Conservation (phyloP, 2,888 invertebrate species). For the Thymelicus acteon region DNA sequence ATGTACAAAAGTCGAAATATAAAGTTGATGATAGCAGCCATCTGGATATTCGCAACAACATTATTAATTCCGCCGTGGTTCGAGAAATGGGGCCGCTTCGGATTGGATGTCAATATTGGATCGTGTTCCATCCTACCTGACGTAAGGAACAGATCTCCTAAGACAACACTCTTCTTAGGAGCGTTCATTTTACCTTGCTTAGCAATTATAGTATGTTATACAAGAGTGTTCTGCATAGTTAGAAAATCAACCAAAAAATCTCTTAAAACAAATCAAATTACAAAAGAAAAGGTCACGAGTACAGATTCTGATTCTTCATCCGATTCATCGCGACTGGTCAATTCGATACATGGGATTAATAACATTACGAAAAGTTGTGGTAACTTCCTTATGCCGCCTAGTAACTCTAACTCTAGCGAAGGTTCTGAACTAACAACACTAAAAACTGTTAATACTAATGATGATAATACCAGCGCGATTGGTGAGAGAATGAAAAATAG, state of each 20-base stretch:
- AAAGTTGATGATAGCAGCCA: constrained; percentile 88
- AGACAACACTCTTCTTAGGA: constrained; percentile 90
- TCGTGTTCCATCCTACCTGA: constrained; percentile 92
- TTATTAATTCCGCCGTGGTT: constrained; percentile 89
- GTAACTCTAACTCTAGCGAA: not conserved
- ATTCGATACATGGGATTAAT: constrained; percentile 11
- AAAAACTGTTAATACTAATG: constrained; percentile 14
- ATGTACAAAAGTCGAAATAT: constrained; percentile 88
- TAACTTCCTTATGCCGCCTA: constrained; percentile 22
- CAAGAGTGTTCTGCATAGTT: constrained; percentile 92
- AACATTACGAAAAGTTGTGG: constrained; percentile 5
- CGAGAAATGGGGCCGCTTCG: constrained; percentile 91
- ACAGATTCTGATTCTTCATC: constrained; percentile 43
- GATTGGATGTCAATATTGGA: constrained; percentile 88
- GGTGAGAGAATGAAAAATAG: constrained; percentile 43
- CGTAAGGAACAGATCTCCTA: constrained; percentile 87
- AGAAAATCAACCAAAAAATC: constrained; percentile 88
- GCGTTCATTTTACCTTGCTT: constrained; percentile 94
- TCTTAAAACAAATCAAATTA: constrained; percentile 59
- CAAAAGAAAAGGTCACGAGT: constrained; percentile 43
- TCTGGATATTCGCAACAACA: constrained; percentile 89
- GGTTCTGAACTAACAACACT: constrained; percentile 9
- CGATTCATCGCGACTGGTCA: constrained; percentile 35
- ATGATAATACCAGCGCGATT: constrained; percentile 1
- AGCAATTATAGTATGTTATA: constrained; percentile 92